Evolutionary conservation across 2,797 vertebrate genomes (phyloP).

Genomic region (Onychomys arenicola): DNA sequence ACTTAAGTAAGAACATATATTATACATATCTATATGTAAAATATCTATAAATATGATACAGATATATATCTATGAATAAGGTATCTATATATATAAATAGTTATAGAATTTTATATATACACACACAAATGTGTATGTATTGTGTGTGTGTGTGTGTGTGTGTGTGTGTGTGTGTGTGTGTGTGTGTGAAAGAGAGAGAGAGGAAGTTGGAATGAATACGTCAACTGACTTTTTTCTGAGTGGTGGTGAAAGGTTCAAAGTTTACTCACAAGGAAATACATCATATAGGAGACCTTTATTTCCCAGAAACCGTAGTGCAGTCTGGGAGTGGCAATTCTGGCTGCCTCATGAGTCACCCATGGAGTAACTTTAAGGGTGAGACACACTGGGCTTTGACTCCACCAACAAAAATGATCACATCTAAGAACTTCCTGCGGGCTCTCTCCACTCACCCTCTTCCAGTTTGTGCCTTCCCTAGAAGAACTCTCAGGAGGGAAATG

Average conservation of each 20-base stretch:
- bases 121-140: neutral
- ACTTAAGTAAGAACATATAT: neutral
- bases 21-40: neutral
- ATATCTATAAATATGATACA: neutral
- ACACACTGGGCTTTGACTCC: neutral
- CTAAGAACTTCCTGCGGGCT: neutral
- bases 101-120: neutral
- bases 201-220: neutral
- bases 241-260: neutral
- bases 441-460: neutral
- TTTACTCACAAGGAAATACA: neutral
- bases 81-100: too few relatives aligned
- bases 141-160: neutral
- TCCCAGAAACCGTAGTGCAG: conserved; percentile 12
- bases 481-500: neutral
- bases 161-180: neutral
- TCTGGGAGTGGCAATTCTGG: conserved; percentile 22
- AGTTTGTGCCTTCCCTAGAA: neutral
- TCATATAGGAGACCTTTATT: neutral
- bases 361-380: neutral
- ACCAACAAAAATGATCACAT: conserved; percentile 19
- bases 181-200: neutral
- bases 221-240: neutral
- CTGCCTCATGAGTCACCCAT: neutral
- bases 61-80: neutral